phyloP scores from a whole-genome alignment of 2,888 invertebrate genomes.

The Ashinkailepas kermadecensis region DNA sequence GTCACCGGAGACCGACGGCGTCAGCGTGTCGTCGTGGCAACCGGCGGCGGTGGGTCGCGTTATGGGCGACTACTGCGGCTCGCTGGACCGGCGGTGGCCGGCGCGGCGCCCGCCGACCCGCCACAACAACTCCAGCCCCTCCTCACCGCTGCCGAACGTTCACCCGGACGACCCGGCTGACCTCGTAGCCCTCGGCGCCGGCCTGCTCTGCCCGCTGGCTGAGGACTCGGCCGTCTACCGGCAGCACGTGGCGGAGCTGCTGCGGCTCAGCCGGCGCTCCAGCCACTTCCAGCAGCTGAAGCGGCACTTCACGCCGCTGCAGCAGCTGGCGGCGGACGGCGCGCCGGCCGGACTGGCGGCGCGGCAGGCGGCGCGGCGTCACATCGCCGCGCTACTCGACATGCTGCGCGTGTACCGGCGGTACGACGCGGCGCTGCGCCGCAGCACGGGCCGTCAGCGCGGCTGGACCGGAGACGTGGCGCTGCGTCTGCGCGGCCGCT shows the following conservation, averaged over 20 bases:
- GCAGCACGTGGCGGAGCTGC: background rate
- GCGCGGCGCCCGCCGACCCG: too few species aligned
- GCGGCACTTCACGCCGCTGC: background rate
- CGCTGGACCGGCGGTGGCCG: too few species aligned
- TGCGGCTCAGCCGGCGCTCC: background rate
- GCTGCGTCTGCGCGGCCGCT: conserved; percentile 71
- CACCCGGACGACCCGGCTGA: background rate
- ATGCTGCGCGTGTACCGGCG: background rate
- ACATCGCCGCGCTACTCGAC: background rate
- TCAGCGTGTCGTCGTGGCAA: too few species aligned
- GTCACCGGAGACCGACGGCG: too few species aligned
- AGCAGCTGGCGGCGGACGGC: background rate
- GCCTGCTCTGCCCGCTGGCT: background rate
- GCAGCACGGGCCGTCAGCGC: background rate
- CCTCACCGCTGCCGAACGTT: too few species aligned
- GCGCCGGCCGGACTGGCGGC: background rate
- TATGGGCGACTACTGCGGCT: too few species aligned
- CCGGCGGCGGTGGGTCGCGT: too few species aligned
- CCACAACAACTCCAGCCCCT: too few species aligned
- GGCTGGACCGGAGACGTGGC: conserved; percentile 59
- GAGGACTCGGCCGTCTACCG: background rate
- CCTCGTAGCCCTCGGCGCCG: background rate
- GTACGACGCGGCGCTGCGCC: too few species aligned
- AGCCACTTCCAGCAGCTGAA: background rate
- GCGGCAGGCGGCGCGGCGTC: background rate